These are phyloP conservation scores for Onychomys arenicola DNA, from an alignment of 2,797 vertebrate genomes.

Conservation along the genomic window DNA sequence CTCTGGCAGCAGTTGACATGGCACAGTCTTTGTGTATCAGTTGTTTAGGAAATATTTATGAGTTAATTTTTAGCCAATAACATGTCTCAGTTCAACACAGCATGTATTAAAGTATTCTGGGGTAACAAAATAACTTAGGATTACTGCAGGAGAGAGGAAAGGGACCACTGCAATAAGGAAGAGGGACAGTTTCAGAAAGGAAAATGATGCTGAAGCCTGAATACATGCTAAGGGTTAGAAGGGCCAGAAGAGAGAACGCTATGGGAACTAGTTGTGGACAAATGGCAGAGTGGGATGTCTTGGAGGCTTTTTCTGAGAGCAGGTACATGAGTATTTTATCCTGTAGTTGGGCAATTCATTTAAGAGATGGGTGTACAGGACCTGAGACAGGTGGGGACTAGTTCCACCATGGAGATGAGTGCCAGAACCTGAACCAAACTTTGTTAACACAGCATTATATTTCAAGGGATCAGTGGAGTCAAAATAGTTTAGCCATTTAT, in stretches of 20 bases:
- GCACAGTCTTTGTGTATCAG: neutral
- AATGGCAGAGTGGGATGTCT: too few species aligned
- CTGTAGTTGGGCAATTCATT: neutral
- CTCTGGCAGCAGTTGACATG: neutral
- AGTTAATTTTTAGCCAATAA: neutral
- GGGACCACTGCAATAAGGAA: neutral
- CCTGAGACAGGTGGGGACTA: neutral
- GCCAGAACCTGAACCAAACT: neutral
- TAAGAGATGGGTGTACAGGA: neutral
- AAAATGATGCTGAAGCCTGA: neutral
- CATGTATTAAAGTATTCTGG: neutral
- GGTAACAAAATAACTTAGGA: neutral
- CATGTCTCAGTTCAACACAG: neutral
- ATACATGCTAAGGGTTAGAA: neutral
- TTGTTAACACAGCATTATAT: neutral
- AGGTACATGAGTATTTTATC: too few species aligned
- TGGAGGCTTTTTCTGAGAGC: too few species aligned
- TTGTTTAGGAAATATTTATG: neutral
- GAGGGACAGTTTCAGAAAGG: accelerated
- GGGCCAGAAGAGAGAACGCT: too few species aligned
- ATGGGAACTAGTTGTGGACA: neutral
- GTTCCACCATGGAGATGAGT: neutral
- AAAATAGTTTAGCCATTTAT: neutral
- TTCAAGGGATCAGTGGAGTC: neutral
- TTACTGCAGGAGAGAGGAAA: neutral